Evolutionary conservation across 2,113 vertebrate genomes (phyloP).

Genomic region (Haemorhous mexicanus): DNA sequence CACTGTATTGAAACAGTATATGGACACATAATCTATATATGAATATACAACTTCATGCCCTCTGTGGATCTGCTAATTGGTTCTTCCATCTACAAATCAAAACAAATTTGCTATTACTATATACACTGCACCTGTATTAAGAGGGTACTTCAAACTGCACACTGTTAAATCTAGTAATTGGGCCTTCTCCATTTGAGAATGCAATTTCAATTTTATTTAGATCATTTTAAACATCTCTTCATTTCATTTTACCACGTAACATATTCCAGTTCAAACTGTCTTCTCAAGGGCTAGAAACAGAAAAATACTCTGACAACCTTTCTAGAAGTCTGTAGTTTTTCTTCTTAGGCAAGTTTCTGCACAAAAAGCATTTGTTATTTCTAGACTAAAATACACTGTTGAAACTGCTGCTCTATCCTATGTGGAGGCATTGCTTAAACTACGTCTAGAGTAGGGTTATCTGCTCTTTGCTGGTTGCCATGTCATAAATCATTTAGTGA

Average conservation of each 20-base stretch:
- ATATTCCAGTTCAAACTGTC: background rate
- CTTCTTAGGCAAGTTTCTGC: background rate
- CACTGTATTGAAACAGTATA: background rate
- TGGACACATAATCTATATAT: background rate
- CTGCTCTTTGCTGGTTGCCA: background rate
- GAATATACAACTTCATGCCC: background rate
- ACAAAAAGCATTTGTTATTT: background rate
- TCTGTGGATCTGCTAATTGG: background rate
- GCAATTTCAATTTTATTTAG: background rate
- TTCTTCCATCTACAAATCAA: background rate
- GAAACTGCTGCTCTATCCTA: background rate
- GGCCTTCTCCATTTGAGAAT: background rate
- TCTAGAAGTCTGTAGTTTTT: background rate
- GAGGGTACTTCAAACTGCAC: background rate
- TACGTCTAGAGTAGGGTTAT: background rate
- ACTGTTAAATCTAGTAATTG: background rate
- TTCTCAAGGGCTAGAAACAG: background rate
- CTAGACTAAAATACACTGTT: background rate
- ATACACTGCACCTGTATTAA: background rate
- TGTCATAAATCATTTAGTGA: background rate
- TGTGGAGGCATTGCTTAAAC: background rate
- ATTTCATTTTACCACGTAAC: background rate
- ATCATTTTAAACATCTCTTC: background rate
- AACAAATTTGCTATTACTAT: background rate
- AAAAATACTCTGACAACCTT: background rate